Evolutionary conservation across 2,888 invertebrate species (phyloP).

Genomic region (Leptopilina myrica): DNA sequence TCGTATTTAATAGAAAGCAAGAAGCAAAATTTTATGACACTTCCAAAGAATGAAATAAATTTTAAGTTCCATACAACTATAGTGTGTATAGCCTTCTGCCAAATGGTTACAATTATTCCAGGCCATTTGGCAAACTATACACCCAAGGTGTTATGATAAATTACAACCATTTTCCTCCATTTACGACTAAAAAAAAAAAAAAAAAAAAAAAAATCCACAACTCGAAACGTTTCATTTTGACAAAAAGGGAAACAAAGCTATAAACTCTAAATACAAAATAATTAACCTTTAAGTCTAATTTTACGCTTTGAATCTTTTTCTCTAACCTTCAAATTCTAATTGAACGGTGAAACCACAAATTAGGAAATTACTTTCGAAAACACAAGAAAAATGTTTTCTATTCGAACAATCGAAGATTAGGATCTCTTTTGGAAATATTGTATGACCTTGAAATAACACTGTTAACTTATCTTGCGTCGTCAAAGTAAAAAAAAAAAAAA

Average conservation of each 20-base stretch:
- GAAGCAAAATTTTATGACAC: too few species aligned
- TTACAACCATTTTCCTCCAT: not conserved
- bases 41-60: not conserved
- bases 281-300: too few species aligned
- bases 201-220: not conserved
- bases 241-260: too few species aligned
- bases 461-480: not conserved
- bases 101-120: slow-evolving; percentile 30
- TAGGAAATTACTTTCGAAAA: too few species aligned
- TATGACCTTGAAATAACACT: not conserved
- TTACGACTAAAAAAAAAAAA: not conserved
- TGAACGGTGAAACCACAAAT: too few species aligned
- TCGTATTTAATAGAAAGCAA: too few species aligned
- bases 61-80: not conserved
- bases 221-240: too few species aligned
- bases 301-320: not conserved
- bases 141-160: slow-evolving; percentile 18
- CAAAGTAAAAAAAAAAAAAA: not conserved
- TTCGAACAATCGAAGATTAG: not conserved
- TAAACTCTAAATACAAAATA: too few species aligned
- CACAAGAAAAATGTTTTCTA: too few species aligned
- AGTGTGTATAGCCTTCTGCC: not conserved
- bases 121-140: slow-evolving; percentile 24
- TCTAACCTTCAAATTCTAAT: too few species aligned
- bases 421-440: not conserved